Conservation (phyloP, 2,113 vertebrate species). For the Callithrix jacchus region DNA sequence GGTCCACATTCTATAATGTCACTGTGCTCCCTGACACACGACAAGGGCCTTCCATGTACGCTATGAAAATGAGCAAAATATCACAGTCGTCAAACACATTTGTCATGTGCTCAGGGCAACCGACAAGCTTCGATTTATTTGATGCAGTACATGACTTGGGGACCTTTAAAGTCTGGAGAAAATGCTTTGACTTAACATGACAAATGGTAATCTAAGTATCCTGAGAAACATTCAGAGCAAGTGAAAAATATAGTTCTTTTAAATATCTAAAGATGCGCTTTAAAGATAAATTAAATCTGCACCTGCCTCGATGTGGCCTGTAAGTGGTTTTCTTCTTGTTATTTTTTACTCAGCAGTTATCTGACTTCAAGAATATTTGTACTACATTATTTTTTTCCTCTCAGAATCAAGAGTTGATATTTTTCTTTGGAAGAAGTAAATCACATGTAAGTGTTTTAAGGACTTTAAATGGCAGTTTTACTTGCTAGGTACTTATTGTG, state of each 20-base stretch:
- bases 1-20: background rate
- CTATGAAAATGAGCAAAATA: slow-evolving; percentile 23
- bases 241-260: background rate
- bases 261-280: background rate
- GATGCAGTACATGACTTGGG: background rate
- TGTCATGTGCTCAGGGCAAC: background rate
- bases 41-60: background rate
- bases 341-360: background rate
- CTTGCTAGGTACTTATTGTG: background rate
- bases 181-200: background rate
- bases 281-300: background rate
- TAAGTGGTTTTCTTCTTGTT: background rate
- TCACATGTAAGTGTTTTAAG: background rate
- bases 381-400: background rate
- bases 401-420: background rate
- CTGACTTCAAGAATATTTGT: background rate
- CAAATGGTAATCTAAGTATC: background rate
- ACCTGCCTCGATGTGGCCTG: background rate
- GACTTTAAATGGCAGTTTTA: background rate
- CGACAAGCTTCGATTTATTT: background rate
- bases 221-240: background rate
- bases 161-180: background rate
- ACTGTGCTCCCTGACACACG: background rate
- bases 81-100: background rate
- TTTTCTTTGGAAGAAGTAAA: background rate